Evolutionary conservation across 2,888 invertebrate genomes (phyloP), one percentile per base, ranked within the genome.

Genomic region (Diaperis boleti): DNA sequence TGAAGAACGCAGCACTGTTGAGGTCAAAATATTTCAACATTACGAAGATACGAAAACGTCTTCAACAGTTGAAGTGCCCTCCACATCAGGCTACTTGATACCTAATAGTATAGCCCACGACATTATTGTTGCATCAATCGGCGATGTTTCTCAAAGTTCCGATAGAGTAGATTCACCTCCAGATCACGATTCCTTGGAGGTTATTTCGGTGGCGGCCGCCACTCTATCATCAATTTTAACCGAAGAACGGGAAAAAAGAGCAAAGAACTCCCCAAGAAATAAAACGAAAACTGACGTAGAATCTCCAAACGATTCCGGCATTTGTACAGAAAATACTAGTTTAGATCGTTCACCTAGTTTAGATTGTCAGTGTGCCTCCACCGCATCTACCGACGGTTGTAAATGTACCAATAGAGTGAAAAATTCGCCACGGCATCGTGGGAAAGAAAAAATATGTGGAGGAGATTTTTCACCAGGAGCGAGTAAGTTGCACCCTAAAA

Each of bases 301-400:
- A 54, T 82, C 82, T 18, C 84, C 85, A 14, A 83, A 83, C 6
- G 90, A 90, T 76, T 90, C 90, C 0, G 90, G 90, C 0, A 88
- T 90, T 47, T 89, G 89, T 74, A 90, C 90, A 15, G 90, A 90
- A 77, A 90, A 89, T 67, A 89, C 90, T 20, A 89, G 89, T 71
- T 79, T 90, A 73, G 88, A 88, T 76, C 81, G 87, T 73, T 87
- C 87, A 6, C 88, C 88, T 0, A 88, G 86, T 62, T 81, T 86
- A 1, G 87, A 88, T 60, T 61, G 59, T 33, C 59, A 59, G 22
- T 59, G 59, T 8, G 50, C 41, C 6, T 22, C 22, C 14, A 37
- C 18, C 8, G 15, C 18, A 8, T 13, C 39, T 15, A 6, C 26
- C 13, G 31, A 18, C 1, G 45, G 20, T 44, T 60, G 60, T 14